Base-by-base conservation (phyloP, 2,888 invertebrate species). In the Agapostemon virescens region DNA sequence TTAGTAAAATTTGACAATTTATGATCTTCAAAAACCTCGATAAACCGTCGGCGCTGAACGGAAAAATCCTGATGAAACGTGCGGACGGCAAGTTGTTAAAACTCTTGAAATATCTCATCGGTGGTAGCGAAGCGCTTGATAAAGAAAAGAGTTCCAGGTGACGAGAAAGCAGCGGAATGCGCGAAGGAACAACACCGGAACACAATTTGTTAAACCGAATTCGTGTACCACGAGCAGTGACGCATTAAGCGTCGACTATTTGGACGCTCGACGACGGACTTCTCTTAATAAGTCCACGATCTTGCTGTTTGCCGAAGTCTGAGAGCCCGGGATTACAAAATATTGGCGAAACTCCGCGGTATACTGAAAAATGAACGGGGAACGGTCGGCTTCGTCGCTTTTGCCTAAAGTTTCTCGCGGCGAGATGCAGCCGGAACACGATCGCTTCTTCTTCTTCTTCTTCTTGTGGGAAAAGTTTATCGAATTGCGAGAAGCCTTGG, bases 401-500 rank as follows among this genome's bases (percentile, higher is more conserved):
- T 52, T 49, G 49, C 23, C 30, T 26, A 68, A 81, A 82, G 52
- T 77, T 81, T 63, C 55, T 23, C 26, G 17, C 40, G 23, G 64
- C 17, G 17, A 33, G 63, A 23, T 38, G 70, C 38, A 26, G 6
- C 1, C 33, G 58, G 30, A 15, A 33, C 42, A 6, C 79, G 64
- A 64, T 69, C 67, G 61, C 11, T 74, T 82, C 69, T 81, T 42
- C 42, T 42, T n/a, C 13, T 74, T 82, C 72, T 81, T 74, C 55
- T 15, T 26, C 26, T 20, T 15, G 55, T 23, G 68, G 36, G 7
- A 38, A 76, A 83, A 83, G 72, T 83, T 83, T 68, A 69, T 70
- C 82, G 75, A 73, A 67, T 69, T 26, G 69, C 45, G 33, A 33
- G 45, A 15, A 61, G 52, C 58, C 40, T 26, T 58, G 55, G 64